phyloP scores from a whole-genome alignment of 2,888 invertebrate genomes.

The Hypomecis atomaria region DNA sequence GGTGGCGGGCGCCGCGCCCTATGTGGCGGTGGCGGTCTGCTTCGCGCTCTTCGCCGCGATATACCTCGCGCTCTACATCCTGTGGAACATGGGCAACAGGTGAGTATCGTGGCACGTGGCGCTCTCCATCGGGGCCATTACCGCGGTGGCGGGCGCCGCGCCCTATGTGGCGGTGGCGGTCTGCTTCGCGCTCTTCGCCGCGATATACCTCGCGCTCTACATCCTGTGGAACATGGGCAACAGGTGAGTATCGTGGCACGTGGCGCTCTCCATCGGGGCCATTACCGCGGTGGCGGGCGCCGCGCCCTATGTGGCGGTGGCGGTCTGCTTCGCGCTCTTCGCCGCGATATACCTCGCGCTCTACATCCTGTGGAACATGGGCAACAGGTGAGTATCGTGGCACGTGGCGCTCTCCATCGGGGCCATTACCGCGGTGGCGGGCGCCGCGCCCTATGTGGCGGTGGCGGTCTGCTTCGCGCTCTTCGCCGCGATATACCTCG shows the following conservation, averaged over 20 bases:
- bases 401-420: constrained; percentile 89
- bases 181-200: constrained; percentile 83
- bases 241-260: constrained; percentile 88
- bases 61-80: constrained; percentile 85
- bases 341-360: constrained; percentile 84
- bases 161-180: constrained; percentile 87
- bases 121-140: constrained; percentile 86
- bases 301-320: constrained; percentile 87
- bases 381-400: constrained; percentile 87
- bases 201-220: constrained; percentile 85
- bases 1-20: constrained; percentile 86
- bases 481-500: constrained; percentile 83
- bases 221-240: constrained; percentile 89
- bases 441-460: constrained; percentile 87
- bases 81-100: constrained; percentile 90
- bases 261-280: constrained; percentile 88
- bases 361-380: constrained; percentile 87
- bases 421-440: constrained; percentile 86
- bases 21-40: constrained; percentile 86
- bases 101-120: constrained; percentile 88
- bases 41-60: constrained; percentile 83
- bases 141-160: constrained; percentile 87
- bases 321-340: constrained; percentile 85
- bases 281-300: constrained; percentile 86
- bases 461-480: constrained; percentile 84